Evolutionary conservation across 2,797 vertebrate genomes (phyloP), one percentile per base, ranked within the genome.

Genomic region (Moxostoma hubbsi): DNA sequence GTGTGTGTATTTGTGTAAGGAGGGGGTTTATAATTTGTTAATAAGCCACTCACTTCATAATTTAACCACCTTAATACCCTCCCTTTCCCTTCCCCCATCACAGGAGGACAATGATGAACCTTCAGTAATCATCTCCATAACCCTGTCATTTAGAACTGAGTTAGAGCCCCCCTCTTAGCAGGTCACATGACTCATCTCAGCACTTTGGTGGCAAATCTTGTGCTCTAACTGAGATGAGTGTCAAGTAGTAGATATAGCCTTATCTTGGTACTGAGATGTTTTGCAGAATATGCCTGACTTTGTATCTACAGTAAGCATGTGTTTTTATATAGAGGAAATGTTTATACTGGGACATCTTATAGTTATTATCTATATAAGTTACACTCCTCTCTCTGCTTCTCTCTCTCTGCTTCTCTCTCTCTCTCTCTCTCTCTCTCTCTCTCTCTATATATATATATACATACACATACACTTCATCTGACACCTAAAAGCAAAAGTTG

Each of bases 21-120:
- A 79, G 74, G 74, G 65, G 59, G 64, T 75, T 82, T 80, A 82
- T 83, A 68, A 67, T 75, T 82, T 75, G 82, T 80, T 85, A 83
- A 85, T 83, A 73, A 85, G 82, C 80, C 78, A 58, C 73, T 80
- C 46, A 62, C 80, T 77, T 85, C 80, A 81, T 83, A 83, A 85
- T 85, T 83, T 83, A 82, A 70, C 62, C 59, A 69, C 80, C 76
- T 36, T 36, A 36, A 36, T 36, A 36, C 36, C 36, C 36, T 36
- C 36, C 70, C 63, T 49, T 49, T 68, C 72, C 77, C 76, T 76
- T 74, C 69, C 80, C 59, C 69, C 73, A 4, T 55, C 64, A 73
- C 61, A 78, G 67, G 53, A 45, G 36, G 43, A 79, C 73, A 73
- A 55, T 81, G 81, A 77, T 80, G 55, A 76, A 76, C 75, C 72